Percentiles rank a stretch among this genome's conserved stretches.
phyloP scores from a whole-genome alignment of 2,888 invertebrate genomes.

The Drosophila ustulata region DNA sequence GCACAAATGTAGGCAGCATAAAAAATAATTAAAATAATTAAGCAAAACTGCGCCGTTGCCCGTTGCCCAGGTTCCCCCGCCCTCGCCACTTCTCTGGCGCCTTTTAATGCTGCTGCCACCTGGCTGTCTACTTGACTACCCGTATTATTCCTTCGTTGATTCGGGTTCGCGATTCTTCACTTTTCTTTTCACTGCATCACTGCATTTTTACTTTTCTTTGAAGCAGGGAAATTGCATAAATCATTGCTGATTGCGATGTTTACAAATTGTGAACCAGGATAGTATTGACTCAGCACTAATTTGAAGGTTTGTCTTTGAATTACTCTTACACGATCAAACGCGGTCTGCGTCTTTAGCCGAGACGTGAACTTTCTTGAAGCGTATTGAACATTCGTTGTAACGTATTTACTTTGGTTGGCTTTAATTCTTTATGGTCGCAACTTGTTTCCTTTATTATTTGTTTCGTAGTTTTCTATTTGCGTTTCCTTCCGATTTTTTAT shows the following conservation, averaged over 20 bases:
- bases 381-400: not conserved
- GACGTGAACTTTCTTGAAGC: not conserved
- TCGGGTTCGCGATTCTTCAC: constrained; percentile 39
- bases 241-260: not conserved
- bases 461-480: constrained; percentile 37
- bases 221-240: not conserved
- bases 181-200: constrained; percentile 53
- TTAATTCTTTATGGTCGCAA: not conserved
- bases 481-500: constrained; percentile 29
- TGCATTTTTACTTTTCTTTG: constrained; percentile 29
- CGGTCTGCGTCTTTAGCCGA: not conserved
- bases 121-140: constrained; percentile 32
- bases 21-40: constrained; percentile 79
- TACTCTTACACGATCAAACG: not conserved
- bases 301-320: not conserved
- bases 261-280: not conserved
- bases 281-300: not conserved
- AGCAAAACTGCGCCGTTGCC: constrained; percentile 68
- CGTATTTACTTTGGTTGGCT: not conserved
- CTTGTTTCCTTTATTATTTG: constrained; percentile 12
- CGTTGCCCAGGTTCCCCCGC: not conserved
- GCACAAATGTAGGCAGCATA: constrained; percentile 63
- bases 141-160: constrained; percentile 24
- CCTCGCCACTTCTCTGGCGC: not conserved
- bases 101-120: constrained; percentile 12